These are phyloP conservation scores for Macquaria australasica DNA, from an alignment of 2,113 vertebrate species.

Conservation along the genomic window DNA sequence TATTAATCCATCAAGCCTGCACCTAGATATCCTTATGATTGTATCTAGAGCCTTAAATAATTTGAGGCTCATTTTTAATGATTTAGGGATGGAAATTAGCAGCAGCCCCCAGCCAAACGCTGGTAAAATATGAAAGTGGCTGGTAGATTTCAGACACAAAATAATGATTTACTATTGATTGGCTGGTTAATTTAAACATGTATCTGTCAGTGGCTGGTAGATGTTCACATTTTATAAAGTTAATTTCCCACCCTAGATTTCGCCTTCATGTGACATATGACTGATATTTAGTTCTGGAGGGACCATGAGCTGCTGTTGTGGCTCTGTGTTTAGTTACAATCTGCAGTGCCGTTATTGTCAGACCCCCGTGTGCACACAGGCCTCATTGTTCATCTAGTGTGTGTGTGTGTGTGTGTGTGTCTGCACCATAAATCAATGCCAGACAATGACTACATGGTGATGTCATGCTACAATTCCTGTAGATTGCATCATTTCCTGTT, in stretches of 20 bases:
- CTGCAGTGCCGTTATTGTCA: background rate
- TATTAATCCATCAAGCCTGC: constrained; percentile 2
- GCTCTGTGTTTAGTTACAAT: background rate
- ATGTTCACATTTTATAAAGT: too few relatives aligned
- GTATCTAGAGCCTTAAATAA: background rate
- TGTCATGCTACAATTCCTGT: constrained; percentile 71
- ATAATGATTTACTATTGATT: too few relatives aligned
- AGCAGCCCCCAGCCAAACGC: too few relatives aligned
- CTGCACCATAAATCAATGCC: constrained; percentile 54
- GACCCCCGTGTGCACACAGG: background rate
- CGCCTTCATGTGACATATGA: background rate
- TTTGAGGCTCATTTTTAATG: background rate
- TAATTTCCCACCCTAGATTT: background rate
- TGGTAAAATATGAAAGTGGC: too few relatives aligned
- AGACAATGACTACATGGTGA: constrained; percentile 65
- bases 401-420: background rate
- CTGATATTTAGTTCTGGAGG: background rate
- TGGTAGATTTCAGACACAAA: too few relatives aligned
- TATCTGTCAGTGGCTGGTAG: too few relatives aligned
- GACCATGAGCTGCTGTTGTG: background rate
- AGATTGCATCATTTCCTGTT: constrained; percentile 73
- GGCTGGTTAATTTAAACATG: too few relatives aligned
- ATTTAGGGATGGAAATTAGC: background rate
- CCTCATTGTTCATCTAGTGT: constrained; percentile 33
- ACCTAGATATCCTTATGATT: background rate